Conservation (phyloP, 2,797 vertebrate species). For the Sternotherus odoratus region DNA sequence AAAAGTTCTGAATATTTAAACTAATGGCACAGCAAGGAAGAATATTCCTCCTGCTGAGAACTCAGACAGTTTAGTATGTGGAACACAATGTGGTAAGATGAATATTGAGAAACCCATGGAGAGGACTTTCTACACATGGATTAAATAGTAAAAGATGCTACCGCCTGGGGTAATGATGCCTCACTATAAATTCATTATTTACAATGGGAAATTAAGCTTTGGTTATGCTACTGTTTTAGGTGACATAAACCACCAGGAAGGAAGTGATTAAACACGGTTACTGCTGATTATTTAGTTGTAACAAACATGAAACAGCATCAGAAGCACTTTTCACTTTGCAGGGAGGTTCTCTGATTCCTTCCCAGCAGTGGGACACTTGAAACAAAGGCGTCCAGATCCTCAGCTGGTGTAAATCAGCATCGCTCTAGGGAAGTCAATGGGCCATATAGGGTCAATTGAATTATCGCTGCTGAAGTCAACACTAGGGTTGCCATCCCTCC, state of each 20-base stretch:
- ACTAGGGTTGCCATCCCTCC: no score
- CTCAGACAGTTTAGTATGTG: background rate
- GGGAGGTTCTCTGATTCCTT: background rate
- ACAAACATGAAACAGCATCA: conserved; percentile 25
- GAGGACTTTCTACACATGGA: conserved; percentile 28
- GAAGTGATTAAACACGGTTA: conserved; percentile 56
- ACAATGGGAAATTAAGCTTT: conserved; percentile 69
- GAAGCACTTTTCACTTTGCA: conserved; percentile 19
- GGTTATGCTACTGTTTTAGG: conserved; percentile 65
- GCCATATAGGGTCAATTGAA: background rate
- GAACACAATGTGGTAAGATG: background rate
- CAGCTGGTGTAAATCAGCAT: background rate
- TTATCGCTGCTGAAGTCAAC: background rate
- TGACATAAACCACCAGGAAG: conserved; percentile 65
- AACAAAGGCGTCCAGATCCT: background rate
- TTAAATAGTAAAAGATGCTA: conserved; percentile 47
- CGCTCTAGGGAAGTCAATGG: background rate
- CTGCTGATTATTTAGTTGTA: conserved; percentile 40
- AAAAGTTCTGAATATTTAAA: conserved; percentile 23
- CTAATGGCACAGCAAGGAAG: background rate
- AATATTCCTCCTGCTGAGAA: conserved; percentile 27
- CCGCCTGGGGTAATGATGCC: conserved; percentile 14
- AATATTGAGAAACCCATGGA: conserved; percentile 46
- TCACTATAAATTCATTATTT: conserved; percentile 56
- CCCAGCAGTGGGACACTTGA: background rate